A percentile compares a stretch with the other conserved stretches of the same genome.
These are phyloP conservation scores for Platyrinchus mystaceus DNA, from an alignment of 2,797 vertebrate genomes.

Conservation along the genomic window DNA sequence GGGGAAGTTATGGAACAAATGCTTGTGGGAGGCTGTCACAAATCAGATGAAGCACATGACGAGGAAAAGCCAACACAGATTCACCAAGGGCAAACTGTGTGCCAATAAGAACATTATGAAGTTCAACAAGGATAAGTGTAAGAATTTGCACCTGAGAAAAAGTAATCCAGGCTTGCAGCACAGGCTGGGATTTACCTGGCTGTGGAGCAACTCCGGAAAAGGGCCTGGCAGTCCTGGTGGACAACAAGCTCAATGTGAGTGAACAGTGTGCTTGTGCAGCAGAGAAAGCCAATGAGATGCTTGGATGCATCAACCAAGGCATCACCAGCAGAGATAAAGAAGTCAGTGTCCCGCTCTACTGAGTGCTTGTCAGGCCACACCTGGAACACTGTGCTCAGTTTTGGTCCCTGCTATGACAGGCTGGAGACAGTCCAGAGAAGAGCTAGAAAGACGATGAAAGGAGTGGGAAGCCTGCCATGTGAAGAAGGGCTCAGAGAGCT, in stretches of 20 bases:
- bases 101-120: too few species aligned
- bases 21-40: too few species aligned
- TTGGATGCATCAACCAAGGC: neutral
- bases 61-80: too few species aligned
- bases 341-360: neutral
- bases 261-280: neutral
- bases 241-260: neutral
- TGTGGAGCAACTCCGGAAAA: neutral
- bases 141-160: neutral
- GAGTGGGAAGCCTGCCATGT: too few species aligned
- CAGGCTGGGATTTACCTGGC: neutral
- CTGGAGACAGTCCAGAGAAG: too few species aligned
- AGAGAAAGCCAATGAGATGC: neutral
- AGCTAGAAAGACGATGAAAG: too few species aligned
- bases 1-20: too few species aligned
- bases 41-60: too few species aligned
- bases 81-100: too few species aligned
- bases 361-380: neutral
- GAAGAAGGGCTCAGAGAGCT: too few species aligned
- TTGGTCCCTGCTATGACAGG: too few species aligned
- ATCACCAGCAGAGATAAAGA: neutral
- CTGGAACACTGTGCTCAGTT: neutral
- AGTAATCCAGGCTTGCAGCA: neutral
- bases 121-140: too few species aligned
- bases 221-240: neutral